Base-by-base conservation (phyloP, 2,888 invertebrate species). In the Diabrotica balteata region DNA sequence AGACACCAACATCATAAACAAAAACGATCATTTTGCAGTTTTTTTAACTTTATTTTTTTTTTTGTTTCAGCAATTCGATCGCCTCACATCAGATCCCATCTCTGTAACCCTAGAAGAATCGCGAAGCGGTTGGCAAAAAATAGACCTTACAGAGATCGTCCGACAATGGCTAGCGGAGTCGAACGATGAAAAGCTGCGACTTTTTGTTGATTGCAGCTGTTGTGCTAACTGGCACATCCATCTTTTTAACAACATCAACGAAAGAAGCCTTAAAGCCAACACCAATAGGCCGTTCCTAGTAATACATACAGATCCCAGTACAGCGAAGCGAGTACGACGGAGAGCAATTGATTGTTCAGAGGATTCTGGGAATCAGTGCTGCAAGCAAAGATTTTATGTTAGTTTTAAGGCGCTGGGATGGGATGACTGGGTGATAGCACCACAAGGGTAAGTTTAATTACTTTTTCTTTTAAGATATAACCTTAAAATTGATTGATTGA, bases 321-420 rank as follows among this genome's bases (percentile, higher is more conserved):
- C 88, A 72, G 87, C 90, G 64, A 86, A 89, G 62, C 85, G 93
- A 17, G 92, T 94, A 63, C 89, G 94, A 71, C 88, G 94, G 77
- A 90, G 94, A 74, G 94, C 95, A 49, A 88, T 95, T 68, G 94
- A 95, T 83, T 96, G 96, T 85, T 90, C 90, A 72, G 89, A 89
- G 67, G 90, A 90, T 64, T 83, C 87, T 59, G 78, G 78, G 51
- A 77, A 78, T 70, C 77, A 77, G 70, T 96, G 96, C 85, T 93
- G 93, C 84, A 94, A 95, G 80, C 93, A 96, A 84, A 89, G 92
- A 66, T 94, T 96, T 86, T 96, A 95, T 87, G 95, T 96, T 78
- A 94, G 92, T 84, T 96, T 96, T 86, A 91, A 92, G 81, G 91
- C 93, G 78, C 88, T 96, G 61, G 95, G 95, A 76, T 96, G 96